phyloP scores from a whole-genome alignment of 1,140 invertebrate genomes.

The Stratiolaelaps scimitus region DNA sequence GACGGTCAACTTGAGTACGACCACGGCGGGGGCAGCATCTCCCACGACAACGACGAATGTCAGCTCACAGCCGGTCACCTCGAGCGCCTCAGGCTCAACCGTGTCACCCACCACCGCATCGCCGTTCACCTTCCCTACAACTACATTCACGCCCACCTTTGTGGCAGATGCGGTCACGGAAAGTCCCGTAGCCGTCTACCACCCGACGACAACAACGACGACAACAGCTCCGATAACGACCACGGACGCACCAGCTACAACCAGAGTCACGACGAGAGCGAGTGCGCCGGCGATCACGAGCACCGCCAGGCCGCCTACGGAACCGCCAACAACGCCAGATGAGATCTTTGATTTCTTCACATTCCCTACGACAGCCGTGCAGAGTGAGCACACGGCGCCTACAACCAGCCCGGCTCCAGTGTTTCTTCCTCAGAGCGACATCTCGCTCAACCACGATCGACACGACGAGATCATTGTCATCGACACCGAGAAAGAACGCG shows the following conservation, averaged over 20 bases:
- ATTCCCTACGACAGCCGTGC: conserved; percentile 7
- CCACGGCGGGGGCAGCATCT: not conserved
- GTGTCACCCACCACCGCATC: not conserved
- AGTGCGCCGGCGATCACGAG: not conserved
- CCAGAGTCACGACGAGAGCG: not conserved
- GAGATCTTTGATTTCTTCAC: conserved; percentile 27
- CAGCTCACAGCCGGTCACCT: not conserved
- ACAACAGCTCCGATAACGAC: not conserved
- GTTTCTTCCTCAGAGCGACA: conserved; percentile 15
- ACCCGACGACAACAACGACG: too few species aligned
- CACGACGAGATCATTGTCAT: conserved; percentile 25
- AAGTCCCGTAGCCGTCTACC: too few species aligned
- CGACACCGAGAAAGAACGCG: conserved; percentile 3
- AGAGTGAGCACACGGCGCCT: not conserved
- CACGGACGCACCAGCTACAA: not conserved
- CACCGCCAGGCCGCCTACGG: not conserved
- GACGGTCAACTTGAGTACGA: conserved; percentile 17
- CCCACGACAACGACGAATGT: not conserved
- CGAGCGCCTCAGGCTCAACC: not conserved
- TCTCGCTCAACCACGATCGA: conserved; percentile 24
- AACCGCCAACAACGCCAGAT: not conserved
- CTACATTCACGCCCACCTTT: not conserved
- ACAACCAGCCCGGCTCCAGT: conserved; percentile 5
- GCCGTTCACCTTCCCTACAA: not conserved
- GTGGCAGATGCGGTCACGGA: too few species aligned